Evolutionary conservation across 2,113 vertebrate species (phyloP).

Genomic region (Thamnophis sirtalis): DNA sequence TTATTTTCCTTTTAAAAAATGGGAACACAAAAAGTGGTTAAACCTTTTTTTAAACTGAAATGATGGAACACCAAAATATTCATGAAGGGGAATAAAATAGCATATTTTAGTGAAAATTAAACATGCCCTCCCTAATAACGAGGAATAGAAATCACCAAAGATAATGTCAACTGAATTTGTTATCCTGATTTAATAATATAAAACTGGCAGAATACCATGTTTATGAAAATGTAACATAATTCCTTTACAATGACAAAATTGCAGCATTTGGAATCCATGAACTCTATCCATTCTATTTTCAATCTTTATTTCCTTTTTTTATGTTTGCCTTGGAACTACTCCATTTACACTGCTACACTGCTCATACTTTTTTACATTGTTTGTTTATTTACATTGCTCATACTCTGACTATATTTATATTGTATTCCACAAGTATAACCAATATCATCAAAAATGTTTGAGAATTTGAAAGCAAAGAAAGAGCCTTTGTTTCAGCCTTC

Average conservation of each 20-base stretch:
- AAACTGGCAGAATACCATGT: neutral
- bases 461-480: conserved; percentile 29
- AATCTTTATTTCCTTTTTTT: neutral
- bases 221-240: neutral
- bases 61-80: conserved; percentile 24
- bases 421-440: neutral
- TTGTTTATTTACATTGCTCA: neutral
- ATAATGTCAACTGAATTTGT: neutral
- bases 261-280: neutral
- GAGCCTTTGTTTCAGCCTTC: conserved; percentile 1
- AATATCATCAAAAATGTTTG: neutral
- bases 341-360: neutral
- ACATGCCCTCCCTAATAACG: neutral
- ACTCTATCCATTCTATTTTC: fast-evolving
- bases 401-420: neutral
- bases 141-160: neutral
- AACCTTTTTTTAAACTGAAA: conserved; percentile 29
- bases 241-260: neutral
- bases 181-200: neutral
- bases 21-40: conserved; percentile 18
- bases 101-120: conserved; percentile 1
- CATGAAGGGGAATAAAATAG: conserved; percentile 29
- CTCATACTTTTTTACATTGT: neutral
- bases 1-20: conserved; percentile 38
- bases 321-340: neutral